Percentiles rank a stretch among this genome's conserved stretches.
Conservation (phyloP, 2,113 vertebrate species). For the Rhinolophus sinicus region DNA sequence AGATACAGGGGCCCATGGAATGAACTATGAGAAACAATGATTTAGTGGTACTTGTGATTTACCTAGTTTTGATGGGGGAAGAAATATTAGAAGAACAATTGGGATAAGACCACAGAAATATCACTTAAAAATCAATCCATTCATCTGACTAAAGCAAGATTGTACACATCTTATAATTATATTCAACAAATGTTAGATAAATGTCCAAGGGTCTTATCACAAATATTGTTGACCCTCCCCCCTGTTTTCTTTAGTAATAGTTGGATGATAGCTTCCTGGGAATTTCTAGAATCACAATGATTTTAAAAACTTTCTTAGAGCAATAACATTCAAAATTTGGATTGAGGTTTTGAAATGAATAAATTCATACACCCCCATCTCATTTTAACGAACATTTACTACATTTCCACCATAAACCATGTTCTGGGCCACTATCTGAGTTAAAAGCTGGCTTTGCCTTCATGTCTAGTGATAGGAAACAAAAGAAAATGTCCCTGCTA, state of each 20-base stretch:
- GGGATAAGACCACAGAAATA: neutral
- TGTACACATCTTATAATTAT: neutral
- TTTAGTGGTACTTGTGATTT: neutral
- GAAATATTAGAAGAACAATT: neutral
- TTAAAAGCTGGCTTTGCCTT: neutral
- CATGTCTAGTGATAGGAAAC: neutral
- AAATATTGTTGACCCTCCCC: neutral
- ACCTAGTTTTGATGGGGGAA: neutral
- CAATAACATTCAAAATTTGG: neutral
- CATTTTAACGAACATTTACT: neutral
- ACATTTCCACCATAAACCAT: neutral
- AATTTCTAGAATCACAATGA: neutral
- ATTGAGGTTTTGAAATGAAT: neutral
- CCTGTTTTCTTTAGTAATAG: neutral
- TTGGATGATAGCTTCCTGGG: neutral
- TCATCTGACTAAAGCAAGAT: neutral
- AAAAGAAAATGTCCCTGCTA: neutral
- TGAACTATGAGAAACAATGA: neutral
- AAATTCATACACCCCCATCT: neutral
- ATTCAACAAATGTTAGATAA: neutral
- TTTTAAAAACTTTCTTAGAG: neutral
- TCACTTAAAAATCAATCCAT: neutral
- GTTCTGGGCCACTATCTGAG: neutral
- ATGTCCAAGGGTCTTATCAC: neutral
- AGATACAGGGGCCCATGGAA: neutral